Conservation (phyloP, 2,888 invertebrate genomes). For the Hemicrepidius hirtus region DNA sequence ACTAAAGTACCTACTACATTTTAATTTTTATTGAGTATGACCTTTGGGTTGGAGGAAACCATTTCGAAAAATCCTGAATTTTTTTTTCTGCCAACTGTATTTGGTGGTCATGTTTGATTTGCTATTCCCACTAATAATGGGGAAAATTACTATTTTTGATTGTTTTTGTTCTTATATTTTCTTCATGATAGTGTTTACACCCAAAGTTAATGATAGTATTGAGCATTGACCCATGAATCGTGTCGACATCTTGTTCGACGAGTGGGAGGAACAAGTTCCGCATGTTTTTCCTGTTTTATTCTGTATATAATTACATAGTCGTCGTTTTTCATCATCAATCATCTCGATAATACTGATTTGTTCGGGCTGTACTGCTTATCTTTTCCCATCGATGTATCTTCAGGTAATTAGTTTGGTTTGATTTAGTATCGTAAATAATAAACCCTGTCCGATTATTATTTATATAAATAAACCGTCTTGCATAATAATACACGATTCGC, state of each 20-base stretch:
- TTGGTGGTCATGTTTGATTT: too few relatives aligned
- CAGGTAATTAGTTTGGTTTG: constrained; percentile 32
- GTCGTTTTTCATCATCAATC: constrained; percentile 71
- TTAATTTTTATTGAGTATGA: too few relatives aligned
- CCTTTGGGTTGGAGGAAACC: too few relatives aligned
- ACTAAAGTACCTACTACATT: too few relatives aligned
- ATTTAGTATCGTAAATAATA: constrained; percentile 47
- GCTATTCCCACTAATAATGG: too few relatives aligned
- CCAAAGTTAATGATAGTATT: constrained; percentile 69
- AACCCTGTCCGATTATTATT: constrained; percentile 43
- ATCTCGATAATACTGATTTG: constrained; percentile 70
- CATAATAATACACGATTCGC: constrained; percentile 7
- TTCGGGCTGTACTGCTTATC: constrained; percentile 66
- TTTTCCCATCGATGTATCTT: constrained; percentile 66
- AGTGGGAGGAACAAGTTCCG: constrained; percentile 69
- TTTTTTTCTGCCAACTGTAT: too few relatives aligned
- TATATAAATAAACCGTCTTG: constrained; percentile 38
- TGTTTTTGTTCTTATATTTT: not conserved
- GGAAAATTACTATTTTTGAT: too few relatives aligned
- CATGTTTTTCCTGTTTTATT: constrained; percentile 58
- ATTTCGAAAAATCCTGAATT: too few relatives aligned
- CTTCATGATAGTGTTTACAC: constrained; percentile 59
- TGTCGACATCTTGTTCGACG: constrained; percentile 65
- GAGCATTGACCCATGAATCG: constrained; percentile 69
- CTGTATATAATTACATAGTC: constrained; percentile 69